Evolutionary conservation across 64 coral and sea anemone species (phyloP), one percentile per base, ranked within the genome.

Genomic region (Dendronephthya gigantea): DNA sequence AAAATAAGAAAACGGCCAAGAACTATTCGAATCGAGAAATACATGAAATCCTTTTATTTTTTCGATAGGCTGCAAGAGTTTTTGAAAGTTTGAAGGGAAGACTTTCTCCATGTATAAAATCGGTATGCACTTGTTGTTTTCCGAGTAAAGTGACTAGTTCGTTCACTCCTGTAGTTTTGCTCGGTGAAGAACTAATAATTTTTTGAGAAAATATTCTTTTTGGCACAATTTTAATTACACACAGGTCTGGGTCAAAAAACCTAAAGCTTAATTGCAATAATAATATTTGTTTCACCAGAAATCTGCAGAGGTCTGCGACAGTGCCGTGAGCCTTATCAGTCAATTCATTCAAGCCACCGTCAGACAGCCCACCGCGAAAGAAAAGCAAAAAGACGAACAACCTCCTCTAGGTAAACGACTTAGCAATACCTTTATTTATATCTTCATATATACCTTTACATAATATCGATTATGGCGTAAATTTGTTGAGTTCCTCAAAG

Each of bases 311-410:
- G 34, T 48, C 29, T 38, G 16, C 37, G 68, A 70, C 22, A 68
- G 68, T 28, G 88, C 91, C 38, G 68, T 90, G 40, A 83, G 82
- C 38, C 50, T 89, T 52, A 51, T 79, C 39, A 59, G 84, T 34
- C 59, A 81, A 68, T 49, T 83, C 59, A 30, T 34, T 30, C n/a
- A 40, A 41, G 15, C 55, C 9, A 45, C 27, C 45, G 34, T 35
- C 1, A 82, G 74, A 9, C 47, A 39, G 4, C 85, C 85, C 2
- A 83, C 88, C n/a, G 88, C 83, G 35, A 90, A 85, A 36, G 84
- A 90, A 38, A 66, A 84, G 6, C 52, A 83, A 9, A 75, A 84
- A 76, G 66, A 51, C 23, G 40, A 84, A 74, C 56, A 90, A 84
- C 88, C 88, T 84, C 62, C 82, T 38, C 49, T 84, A 14, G 62